Evolutionary conservation across 2,113 vertebrate species (phyloP).

Genomic region (Plecotus auritus): DNA sequence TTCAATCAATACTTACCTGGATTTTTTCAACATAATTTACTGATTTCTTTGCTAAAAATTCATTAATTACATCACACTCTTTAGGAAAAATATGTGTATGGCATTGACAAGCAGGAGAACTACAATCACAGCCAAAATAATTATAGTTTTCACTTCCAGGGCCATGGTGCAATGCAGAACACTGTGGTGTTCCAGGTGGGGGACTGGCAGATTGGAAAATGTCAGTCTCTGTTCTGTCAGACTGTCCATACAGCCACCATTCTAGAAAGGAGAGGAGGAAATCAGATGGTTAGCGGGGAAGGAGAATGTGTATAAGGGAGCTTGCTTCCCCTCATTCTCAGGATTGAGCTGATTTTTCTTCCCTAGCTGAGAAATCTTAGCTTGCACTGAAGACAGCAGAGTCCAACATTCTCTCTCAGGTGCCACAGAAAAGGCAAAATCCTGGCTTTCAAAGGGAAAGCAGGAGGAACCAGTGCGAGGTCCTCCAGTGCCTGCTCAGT

Average conservation of each 20-base stretch:
- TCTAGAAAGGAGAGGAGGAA: conserved; percentile 84
- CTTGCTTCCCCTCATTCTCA: conserved; percentile 43
- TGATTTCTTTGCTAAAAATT: neutral
- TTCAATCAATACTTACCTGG: neutral
- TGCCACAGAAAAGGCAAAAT: conserved; percentile 77
- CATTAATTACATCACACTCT: neutral
- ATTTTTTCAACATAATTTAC: neutral
- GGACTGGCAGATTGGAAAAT: conserved; percentile 87
- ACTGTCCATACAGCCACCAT: conserved; percentile 94
- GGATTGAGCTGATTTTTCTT: conserved; percentile 58
- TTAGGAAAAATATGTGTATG: conserved; percentile 97
- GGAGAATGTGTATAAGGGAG: conserved; percentile 54
- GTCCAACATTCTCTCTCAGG: conserved; percentile 84
- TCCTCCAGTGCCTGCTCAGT: conserved; percentile 69
- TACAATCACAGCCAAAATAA: conserved; percentile 95
- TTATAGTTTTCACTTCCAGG: conserved; percentile 98
- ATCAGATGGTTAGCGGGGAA: conserved; percentile 71
- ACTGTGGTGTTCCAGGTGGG: conserved; percentile 88
- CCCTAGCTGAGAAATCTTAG: conserved; percentile 77
- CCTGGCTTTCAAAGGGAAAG: conserved; percentile 76
- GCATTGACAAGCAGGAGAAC: conserved; percentile 97
- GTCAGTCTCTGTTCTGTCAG: conserved; percentile 90
- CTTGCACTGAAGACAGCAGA: conserved; percentile 86
- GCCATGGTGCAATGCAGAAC: conserved; percentile 98
- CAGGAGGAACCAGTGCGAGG: conserved; percentile 51